phyloP scores from a whole-genome alignment of 2,797 vertebrate genomes.

The Neosilurus mollespiculum region DNA sequence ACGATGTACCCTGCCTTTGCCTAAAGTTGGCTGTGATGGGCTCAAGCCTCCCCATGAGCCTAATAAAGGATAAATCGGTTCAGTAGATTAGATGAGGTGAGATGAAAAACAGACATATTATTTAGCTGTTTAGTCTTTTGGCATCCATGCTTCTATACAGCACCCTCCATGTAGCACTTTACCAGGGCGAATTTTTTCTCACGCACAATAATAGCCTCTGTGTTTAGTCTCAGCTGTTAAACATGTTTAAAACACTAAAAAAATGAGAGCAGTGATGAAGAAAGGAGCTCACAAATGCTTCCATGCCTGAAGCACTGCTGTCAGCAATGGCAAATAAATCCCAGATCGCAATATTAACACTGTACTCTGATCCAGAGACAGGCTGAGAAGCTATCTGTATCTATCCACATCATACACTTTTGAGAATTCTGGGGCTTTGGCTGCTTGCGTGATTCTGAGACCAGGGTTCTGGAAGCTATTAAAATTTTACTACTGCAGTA shows the following conservation, averaged over 20 bases:
- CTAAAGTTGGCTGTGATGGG: too few species aligned
- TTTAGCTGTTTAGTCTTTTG: slow-evolving; percentile 6
- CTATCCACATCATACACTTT: background rate
- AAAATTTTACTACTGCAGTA: background rate
- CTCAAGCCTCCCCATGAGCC: too few species aligned
- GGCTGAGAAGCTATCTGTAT: background rate
- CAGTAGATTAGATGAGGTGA: too few species aligned
- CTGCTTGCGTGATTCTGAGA: background rate
- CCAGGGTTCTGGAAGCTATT: background rate
- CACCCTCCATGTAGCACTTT: slow-evolving; percentile 1
- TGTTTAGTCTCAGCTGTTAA: slow-evolving; percentile 15
- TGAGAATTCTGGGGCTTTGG: slow-evolving; percentile 13
- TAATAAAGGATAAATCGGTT: too few species aligned
- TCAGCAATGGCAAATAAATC: slow-evolving; percentile 42
- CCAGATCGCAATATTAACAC: slow-evolving; percentile 30
- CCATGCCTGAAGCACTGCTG: slow-evolving; percentile 36
- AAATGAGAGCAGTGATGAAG: background rate
- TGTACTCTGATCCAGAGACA: slow-evolving; percentile 11
- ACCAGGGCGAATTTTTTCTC: slow-evolving; percentile 16
- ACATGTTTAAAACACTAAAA: slow-evolving; percentile 21
- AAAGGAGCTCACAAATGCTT: slow-evolving; percentile 31
- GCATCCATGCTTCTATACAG: background rate
- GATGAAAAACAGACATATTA: background rate
- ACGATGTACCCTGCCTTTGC: too few species aligned
- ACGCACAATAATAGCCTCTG: background rate